These are phyloP conservation scores for Hylaeus volcanicus DNA, from an alignment of 1,140 invertebrate genomes.

Conservation along the genomic window DNA sequence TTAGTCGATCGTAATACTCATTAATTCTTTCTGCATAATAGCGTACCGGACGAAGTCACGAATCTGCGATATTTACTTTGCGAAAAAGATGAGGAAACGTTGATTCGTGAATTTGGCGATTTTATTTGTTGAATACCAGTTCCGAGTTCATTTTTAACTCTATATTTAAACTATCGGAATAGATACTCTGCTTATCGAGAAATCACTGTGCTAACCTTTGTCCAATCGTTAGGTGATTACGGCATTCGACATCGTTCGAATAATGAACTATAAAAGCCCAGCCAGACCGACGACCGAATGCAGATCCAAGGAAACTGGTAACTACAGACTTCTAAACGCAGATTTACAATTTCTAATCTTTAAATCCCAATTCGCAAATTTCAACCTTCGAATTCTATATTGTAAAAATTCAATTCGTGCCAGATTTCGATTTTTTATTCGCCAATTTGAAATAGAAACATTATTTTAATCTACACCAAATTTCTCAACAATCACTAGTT, in stretches of 20 bases:
- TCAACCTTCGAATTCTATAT: not conserved
- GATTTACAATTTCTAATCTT: no score
- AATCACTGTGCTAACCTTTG: not conserved
- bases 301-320: slow-evolving; percentile 47
- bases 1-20: slow-evolving; percentile 77
- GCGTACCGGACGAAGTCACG: not conserved
- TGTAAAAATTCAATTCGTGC: not conserved
- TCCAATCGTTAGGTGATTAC: slow-evolving; percentile 70
- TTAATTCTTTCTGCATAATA: slow-evolving; percentile 43
- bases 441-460: no score
- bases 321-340: not conserved
- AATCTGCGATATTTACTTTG: not conserved
- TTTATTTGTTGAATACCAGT: not conserved
- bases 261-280: slow-evolving; percentile 69
- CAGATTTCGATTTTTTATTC: not conserved
- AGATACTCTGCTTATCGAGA: not conserved
- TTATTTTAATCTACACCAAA: not conserved
- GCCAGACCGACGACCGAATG: slow-evolving; percentile 45
- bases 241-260: slow-evolving; percentile 70
- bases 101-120: not conserved
- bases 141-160: not conserved
- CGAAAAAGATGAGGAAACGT: not conserved
- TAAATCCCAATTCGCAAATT: not conserved
- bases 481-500: slow-evolving; percentile 5
- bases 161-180: no score